Evolutionary conservation across 1,140 invertebrate genomes (phyloP).

Genomic region (Lordiphosa collinella): DNA sequence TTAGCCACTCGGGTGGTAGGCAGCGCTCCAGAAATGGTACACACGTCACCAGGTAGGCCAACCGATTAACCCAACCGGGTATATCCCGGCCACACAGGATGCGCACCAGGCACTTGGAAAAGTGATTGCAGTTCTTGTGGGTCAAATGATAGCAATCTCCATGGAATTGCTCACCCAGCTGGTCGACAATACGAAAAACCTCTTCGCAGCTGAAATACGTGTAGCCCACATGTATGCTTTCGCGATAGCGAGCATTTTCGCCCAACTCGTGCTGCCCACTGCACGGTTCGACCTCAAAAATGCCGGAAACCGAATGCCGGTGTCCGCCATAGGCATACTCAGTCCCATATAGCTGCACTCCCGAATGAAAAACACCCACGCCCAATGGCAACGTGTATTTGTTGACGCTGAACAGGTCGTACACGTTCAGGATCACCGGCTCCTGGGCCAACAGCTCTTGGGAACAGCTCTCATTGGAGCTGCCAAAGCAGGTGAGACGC

Average conservation of each 20-base stretch:
- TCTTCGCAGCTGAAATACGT: slow-evolving; percentile 97
- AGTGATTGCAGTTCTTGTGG: slow-evolving; percentile 99
- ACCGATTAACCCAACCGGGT: slow-evolving; percentile 96
- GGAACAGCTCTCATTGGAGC: not conserved
- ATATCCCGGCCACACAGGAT: slow-evolving; percentile 95
- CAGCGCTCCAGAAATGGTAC: slow-evolving; percentile 97
- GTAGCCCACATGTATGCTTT: slow-evolving; percentile 95
- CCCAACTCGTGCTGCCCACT: slow-evolving; percentile 93
- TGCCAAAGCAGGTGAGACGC: slow-evolving; percentile 18
- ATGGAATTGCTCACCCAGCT: slow-evolving; percentile 96
- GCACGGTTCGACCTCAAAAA: slow-evolving; percentile 96
- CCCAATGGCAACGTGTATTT: slow-evolving; percentile 95
- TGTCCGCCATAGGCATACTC: slow-evolving; percentile 99
- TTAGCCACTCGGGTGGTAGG: slow-evolving; percentile 81
- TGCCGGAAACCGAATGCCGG: slow-evolving; percentile 90
- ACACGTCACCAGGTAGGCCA: slow-evolving; percentile 97
- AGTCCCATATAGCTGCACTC: slow-evolving; percentile 95
- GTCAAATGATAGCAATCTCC: slow-evolving; percentile 98
- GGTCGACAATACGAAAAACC: slow-evolving; percentile 90
- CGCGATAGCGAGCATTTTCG: slow-evolving; percentile 97
- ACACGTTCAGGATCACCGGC: slow-evolving; percentile 52
- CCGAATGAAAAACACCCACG: slow-evolving; percentile 97
- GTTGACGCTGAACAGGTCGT: slow-evolving; percentile 81
- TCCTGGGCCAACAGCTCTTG: slow-evolving; percentile 28
- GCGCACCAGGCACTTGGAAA: slow-evolving; percentile 92